Evolutionary conservation across 2,888 invertebrate species (phyloP).

Genomic region (Gryllus longicercus): DNA sequence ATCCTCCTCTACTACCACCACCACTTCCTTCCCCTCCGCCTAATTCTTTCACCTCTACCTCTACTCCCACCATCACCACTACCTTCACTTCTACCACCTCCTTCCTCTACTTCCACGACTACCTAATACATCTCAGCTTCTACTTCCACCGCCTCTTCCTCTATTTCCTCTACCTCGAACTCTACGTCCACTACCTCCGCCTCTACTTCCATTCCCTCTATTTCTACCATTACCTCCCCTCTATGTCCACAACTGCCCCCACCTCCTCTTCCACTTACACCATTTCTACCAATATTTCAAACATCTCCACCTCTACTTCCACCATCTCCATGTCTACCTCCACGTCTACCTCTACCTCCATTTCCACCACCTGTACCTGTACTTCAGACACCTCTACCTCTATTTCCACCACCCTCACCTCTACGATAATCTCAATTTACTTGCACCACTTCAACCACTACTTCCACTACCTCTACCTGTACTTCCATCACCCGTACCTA

Average conservation of each 20-base stretch:
- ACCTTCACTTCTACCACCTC: not conserved
- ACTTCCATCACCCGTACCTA: not conserved
- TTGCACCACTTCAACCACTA: not conserved
- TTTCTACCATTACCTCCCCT: not conserved
- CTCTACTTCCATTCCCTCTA: not conserved
- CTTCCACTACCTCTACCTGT: not conserved
- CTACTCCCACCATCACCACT: not conserved
- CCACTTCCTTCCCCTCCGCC: no score
- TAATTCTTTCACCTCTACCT: not conserved
- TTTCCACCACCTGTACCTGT: constrained; percentile 3
- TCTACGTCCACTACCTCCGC: no score
- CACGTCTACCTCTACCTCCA: not conserved
- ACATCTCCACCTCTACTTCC: constrained; percentile 11
- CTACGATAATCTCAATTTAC: no score
- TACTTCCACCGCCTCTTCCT: not conserved
- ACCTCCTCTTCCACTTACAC: not conserved
- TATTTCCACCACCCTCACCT: not conserved
- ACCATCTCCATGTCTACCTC: not conserved
- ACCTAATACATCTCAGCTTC: no score
- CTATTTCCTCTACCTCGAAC: no score
- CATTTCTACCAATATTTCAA: not conserved
- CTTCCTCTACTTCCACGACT: no score
- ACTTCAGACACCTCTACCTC: not conserved
- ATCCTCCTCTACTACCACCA: no score
- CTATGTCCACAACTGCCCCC: no score